Evolutionary conservation across 2,888 invertebrate species (phyloP).

Genomic region (Habrosyne pyritoides): DNA sequence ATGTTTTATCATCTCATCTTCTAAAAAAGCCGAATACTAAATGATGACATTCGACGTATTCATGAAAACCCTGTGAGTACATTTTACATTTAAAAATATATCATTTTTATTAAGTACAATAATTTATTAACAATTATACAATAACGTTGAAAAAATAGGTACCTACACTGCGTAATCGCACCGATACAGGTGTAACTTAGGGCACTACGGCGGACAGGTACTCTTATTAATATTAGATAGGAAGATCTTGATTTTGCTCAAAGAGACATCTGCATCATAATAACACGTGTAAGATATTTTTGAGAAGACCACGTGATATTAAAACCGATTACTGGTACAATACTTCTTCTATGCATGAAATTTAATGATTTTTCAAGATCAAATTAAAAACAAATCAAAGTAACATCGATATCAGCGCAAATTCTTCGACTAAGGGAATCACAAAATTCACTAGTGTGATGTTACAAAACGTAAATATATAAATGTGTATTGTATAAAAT

Average conservation of each 20-base stretch:
- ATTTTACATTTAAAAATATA: constrained; percentile 22
- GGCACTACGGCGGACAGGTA: background rate
- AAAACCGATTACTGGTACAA: background rate
- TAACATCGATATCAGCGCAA: constrained; percentile 31
- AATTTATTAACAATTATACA: background rate
- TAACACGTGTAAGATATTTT: background rate
- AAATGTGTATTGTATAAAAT: constrained; percentile 71
- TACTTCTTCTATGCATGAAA: background rate
- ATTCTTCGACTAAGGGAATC: constrained; percentile 20
- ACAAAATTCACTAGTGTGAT: constrained; percentile 7
- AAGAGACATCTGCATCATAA: background rate
- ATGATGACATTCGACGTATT: background rate
- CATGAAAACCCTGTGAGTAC: constrained; percentile 23
- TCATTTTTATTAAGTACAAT: constrained; percentile 17
- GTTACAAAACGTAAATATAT: constrained; percentile 22
- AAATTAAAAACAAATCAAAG: background rate
- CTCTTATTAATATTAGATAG: background rate
- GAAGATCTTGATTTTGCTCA: background rate
- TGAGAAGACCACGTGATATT: background rate
- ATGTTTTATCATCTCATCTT: background rate
- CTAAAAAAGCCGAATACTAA: background rate
- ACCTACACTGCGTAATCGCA: constrained; percentile 2
- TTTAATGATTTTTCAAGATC: background rate
- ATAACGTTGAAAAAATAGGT: constrained; percentile 2
- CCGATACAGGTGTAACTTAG: background rate